Evolutionary conservation across 2,888 invertebrate species (phyloP), one percentile per base, ranked within the genome.

Genomic region (Sepiola atlantica): DNA sequence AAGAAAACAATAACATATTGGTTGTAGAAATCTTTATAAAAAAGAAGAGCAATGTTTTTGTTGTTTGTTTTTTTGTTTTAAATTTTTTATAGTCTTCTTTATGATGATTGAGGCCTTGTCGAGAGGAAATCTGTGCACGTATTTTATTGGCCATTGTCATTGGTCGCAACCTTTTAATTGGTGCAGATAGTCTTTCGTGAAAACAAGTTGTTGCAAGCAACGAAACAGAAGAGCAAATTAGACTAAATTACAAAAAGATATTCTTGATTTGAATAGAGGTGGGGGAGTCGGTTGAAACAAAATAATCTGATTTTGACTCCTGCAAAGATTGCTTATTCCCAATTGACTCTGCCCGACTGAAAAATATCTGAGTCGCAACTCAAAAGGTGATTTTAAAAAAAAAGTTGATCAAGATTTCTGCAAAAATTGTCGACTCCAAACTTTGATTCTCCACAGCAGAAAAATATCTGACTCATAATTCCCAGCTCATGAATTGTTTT

Each of bases 131-230:
- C 45, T 45, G 10, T 77, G 4, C 4, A n/a, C 10, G n/a, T 77
- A n/a, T 77, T 77, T 77, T n/a, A 77, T 77, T 16, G 77, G n/a
- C 77, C 28, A 77, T 77, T n/a, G 14, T 77, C 77, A 77, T n/a
- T 77, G n/a, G 8, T 6, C 0, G 28, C 45, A 45, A 45, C 45
- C n/a, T 12, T 77, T n/a, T 18, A 77, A 32, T 77, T 28, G 3
- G 61, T 28, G 21, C 1, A 61, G 21, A 61, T 61, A 28, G 61
- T 77, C n/a, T 77, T 77, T 77, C 3, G 0, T n/a, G n/a, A n/a
- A 77, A n/a, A 77, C 77, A n/a, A n/a, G 77, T n/a, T n/a, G n/a
- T n/a, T n/a, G n/a, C 77, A 77, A 77, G 77, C 28, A 77, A 77
- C 14, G 16, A n/a, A 32, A 14, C n/a, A n/a, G 20, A 28, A 77